phyloP scores from a whole-genome alignment of 1,140 invertebrate genomes.

The Spodoptera frugiperda region DNA sequence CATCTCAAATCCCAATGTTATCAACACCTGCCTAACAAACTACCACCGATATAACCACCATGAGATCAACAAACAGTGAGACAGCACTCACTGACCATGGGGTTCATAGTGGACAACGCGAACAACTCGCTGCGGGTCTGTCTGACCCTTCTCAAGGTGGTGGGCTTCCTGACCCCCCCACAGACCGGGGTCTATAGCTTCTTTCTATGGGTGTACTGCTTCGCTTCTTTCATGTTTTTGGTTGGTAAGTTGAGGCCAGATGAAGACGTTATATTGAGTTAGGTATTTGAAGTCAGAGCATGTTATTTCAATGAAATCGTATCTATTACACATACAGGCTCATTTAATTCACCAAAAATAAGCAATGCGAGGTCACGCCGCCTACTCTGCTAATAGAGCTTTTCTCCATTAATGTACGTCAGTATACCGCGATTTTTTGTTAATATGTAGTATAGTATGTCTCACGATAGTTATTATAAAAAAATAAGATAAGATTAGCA shows the following conservation, averaged over 20 bases:
- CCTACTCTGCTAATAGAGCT: too few species aligned
- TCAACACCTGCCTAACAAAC: background rate
- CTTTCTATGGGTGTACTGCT: slow-evolving; percentile 62
- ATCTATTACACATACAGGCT: too few species aligned
- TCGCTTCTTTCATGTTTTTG: slow-evolving; percentile 68
- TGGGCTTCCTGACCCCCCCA: slow-evolving; percentile 71
- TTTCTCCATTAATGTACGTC: too few species aligned
- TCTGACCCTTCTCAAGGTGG: slow-evolving; percentile 61
- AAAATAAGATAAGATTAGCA: too few species aligned
- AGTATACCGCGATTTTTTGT: too few species aligned
- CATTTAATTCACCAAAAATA: too few species aligned
- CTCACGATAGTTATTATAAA: too few species aligned
- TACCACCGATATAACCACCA: background rate
- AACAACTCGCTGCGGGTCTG: slow-evolving; percentile 6
- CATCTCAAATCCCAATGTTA: background rate
- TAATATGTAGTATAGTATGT: too few species aligned
- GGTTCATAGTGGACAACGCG: background rate
- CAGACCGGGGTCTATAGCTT: slow-evolving; percentile 43
- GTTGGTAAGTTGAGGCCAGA: slow-evolving; percentile 64
- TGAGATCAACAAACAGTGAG: background rate
- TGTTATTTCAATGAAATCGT: too few species aligned
- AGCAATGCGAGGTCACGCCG: too few species aligned
- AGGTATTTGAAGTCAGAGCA: background rate
- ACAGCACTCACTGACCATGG: background rate
- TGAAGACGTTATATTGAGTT: too few species aligned